Base-by-base conservation (phyloP, 2,888 invertebrate species). In the Dicroscelio sp. region DNA sequence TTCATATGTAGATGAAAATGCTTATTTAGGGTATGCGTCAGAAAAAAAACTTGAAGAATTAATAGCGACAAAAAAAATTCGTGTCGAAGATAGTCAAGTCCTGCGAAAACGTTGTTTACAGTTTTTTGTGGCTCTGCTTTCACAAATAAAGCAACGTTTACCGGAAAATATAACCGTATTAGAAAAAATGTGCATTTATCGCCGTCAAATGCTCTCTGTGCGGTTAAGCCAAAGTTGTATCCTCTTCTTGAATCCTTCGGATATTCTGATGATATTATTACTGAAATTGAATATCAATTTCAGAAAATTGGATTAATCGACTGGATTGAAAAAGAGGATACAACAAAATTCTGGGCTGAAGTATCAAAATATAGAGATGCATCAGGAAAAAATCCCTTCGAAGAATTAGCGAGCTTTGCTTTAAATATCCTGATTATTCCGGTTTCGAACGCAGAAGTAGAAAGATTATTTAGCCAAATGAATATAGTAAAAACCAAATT, bases 91-190 rank as follows among this genome's bases (percentile, higher is more conserved):
- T n/a, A 43, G 63, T 17, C 4, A 31, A 14, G 14, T 48, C 23
- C 48, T 79, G 6, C 38, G 79, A 23, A 20, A 48, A n/a, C 35
- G 38, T 20, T 43, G 43, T 33, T 30, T 2, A 10, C 17, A 63
- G 23, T 75, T 65, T 52, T 43, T 43, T 25, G 30, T 75, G 0
- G 33, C n/a, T 4, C 23, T 84, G 6, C 58, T 25, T 27, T 48
- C 30, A 52, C 84, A 84, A 48, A 1, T 84, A 6, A 75, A 63
- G 43, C 75, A 75, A 14, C 55, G 73, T 17, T 23, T 84, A 20
- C 63, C 84, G 17, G 63, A 84, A 23, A 84, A 75, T 25, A 31
- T 75, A 30, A 27, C 30, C 12, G n/a, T 75, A 30, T n/a, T 84
- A 25, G 60, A 84, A 63, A 75, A 63, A 14, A 38, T 43, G 20